Conservation (phyloP, 2,113 vertebrate genomes). For the Sylvicapra grimmia region DNA sequence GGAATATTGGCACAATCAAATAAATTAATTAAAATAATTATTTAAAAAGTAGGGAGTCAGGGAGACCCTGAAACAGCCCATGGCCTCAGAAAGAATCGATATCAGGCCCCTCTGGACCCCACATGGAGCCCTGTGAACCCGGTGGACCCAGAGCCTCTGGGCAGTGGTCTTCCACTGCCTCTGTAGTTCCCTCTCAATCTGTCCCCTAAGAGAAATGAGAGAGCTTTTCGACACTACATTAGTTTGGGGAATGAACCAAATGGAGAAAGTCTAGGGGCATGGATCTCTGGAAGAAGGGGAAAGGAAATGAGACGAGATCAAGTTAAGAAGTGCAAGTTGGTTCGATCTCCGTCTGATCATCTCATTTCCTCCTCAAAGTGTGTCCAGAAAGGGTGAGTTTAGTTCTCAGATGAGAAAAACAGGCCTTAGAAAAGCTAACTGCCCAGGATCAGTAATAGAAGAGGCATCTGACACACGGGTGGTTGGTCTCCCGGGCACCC, state of each 20-base stretch:
- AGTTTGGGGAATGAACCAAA: not conserved
- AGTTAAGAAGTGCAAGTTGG: not conserved
- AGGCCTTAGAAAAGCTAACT: not conserved
- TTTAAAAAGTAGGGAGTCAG: not conserved
- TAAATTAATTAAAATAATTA: not conserved
- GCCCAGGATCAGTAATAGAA: not conserved
- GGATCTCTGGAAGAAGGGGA: not conserved
- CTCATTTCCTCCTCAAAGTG: not conserved
- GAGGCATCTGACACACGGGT: rapidly evolving
- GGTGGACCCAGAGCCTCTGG: not conserved
- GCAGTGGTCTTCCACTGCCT: not conserved
- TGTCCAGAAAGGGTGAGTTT: not conserved
- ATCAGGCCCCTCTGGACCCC: not conserved
- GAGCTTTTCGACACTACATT: not conserved
- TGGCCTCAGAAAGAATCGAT: not conserved
- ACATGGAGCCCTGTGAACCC: rapidly evolving
- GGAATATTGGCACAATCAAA: not conserved
- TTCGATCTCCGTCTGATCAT: not conserved
- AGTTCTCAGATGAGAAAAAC: not conserved
- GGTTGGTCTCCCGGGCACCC: rapidly evolving
- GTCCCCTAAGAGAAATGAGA: not conserved
- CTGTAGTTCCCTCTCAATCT: not conserved
- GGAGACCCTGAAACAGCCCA: not conserved
- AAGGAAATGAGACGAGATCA: not conserved
- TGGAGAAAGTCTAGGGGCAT: not conserved